These are phyloP conservation scores for Catocala fraxini DNA, from an alignment of 2,888 invertebrate genomes.

Conservation along the genomic window DNA sequence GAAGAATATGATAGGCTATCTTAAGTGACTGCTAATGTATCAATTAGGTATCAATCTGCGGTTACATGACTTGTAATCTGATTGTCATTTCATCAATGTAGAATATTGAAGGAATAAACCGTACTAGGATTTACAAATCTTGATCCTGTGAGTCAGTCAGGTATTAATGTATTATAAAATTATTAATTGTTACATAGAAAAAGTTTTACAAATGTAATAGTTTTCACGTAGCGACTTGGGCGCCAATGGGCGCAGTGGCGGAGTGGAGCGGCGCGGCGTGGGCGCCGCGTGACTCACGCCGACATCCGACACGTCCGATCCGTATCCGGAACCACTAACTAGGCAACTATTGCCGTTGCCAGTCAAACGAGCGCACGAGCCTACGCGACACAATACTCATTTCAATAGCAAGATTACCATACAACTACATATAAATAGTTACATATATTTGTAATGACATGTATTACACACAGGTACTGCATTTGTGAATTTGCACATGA, in stretches of 20 bases:
- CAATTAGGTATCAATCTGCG: too few species aligned
- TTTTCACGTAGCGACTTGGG: conserved; percentile 41
- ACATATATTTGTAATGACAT: conserved; percentile 20
- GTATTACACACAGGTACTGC: conserved; percentile 5
- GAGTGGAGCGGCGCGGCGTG: conserved; percentile 52
- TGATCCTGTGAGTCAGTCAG: conserved; percentile 22
- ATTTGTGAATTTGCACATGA: neutral
- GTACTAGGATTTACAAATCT: conserved; percentile 23
- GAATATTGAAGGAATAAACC: neutral
- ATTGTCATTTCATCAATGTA: too few species aligned
- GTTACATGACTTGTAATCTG: too few species aligned
- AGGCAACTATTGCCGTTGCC: conserved; percentile 74
- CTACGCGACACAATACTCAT: conserved; percentile 72
- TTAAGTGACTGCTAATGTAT: too few species aligned
- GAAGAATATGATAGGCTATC: too few species aligned
- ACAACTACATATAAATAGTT: conserved; percentile 50
- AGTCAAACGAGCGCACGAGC: conserved; percentile 72
- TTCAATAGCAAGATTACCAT: conserved; percentile 65
- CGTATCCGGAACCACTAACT: conserved; percentile 87
- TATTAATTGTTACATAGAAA: neutral
- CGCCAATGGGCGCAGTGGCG: conserved; percentile 53
- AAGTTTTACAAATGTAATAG: conserved; percentile 20
- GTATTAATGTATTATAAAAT: too few species aligned
- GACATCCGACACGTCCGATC: conserved; percentile 88
- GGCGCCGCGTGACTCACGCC: conserved; percentile 85